These are phyloP conservation scores for Heliconius erato DNA, from an alignment of 2,888 invertebrate species.

Conservation along the genomic window DNA sequence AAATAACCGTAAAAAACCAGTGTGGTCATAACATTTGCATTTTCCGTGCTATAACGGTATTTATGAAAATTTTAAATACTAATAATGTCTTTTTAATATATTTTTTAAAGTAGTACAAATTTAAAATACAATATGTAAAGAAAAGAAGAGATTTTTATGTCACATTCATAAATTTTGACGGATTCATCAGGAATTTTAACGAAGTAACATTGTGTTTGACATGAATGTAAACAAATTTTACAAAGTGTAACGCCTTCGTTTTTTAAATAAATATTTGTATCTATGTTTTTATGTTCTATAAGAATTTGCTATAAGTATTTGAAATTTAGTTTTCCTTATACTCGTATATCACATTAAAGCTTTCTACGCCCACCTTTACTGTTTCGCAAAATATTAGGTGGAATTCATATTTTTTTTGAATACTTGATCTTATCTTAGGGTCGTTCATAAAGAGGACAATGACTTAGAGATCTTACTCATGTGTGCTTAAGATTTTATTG, in stretches of 20 bases:
- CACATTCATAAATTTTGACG: constrained; percentile 47
- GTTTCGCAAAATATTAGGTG: constrained; percentile 47
- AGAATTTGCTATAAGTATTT: neutral
- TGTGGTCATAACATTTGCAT: constrained; percentile 65
- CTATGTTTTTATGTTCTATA: neutral
- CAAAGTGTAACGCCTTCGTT: constrained; percentile 6
- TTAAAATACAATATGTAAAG: neutral
- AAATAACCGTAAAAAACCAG: constrained; percentile 74
- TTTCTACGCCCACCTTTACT: constrained; percentile 28
- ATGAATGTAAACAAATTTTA: constrained; percentile 35
- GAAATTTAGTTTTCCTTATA: neutral
- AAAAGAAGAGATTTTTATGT: constrained; percentile 36
- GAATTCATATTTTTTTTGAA: constrained; percentile 56
- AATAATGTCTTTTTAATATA: constrained; percentile 28
- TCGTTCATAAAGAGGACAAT: constrained; percentile 69
- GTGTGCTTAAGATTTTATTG: constrained; percentile 51
- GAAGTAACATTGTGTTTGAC: constrained; percentile 34
- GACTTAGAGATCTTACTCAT: constrained; percentile 57
- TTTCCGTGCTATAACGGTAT: constrained; percentile 59
- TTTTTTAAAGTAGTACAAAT: neutral
- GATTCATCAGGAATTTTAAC: constrained; percentile 47
- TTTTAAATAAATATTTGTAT: neutral
- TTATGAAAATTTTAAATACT: constrained; percentile 52
- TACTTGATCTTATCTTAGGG: constrained; percentile 67
- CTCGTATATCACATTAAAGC: neutral